Conservation (phyloP, 1,140 invertebrate species). For the Coptotermes formosanus region DNA sequence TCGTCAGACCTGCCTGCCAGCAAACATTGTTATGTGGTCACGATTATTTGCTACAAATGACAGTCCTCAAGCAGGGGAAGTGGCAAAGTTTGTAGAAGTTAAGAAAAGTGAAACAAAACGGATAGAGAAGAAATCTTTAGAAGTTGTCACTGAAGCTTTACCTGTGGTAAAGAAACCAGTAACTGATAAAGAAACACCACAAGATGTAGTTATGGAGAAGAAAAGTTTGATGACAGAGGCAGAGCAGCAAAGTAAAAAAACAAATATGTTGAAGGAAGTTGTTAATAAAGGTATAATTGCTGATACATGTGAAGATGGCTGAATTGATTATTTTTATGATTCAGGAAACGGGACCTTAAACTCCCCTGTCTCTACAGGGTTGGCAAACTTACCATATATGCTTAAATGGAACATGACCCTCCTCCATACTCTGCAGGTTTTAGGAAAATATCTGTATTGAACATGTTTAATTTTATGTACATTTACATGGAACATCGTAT, state of each 20-base stretch:
- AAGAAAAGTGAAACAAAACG: background rate
- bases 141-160: background rate
- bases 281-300: constrained; percentile 28
- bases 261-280: constrained; percentile 16
- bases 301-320: no score
- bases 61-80: background rate
- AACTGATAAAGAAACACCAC: background rate
- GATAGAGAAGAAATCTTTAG: background rate
- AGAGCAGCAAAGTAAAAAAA: background rate
- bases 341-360: no score
- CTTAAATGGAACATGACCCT: no score
- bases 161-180: background rate
- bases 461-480: no score
- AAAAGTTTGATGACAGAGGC: background rate
- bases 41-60: background rate
- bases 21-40: background rate
- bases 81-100: background rate
- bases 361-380: no score
- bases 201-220: background rate
- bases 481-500: no score
- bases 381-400: no score
- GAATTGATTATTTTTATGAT: no score
- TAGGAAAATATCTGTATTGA: no score
- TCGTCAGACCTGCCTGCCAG: background rate
- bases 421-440: no score